Percentiles rank a stretch among this genome's conserved stretches.
phyloP scores from a whole-genome alignment of 2,797 vertebrate species.

The Limosa lapponica region DNA sequence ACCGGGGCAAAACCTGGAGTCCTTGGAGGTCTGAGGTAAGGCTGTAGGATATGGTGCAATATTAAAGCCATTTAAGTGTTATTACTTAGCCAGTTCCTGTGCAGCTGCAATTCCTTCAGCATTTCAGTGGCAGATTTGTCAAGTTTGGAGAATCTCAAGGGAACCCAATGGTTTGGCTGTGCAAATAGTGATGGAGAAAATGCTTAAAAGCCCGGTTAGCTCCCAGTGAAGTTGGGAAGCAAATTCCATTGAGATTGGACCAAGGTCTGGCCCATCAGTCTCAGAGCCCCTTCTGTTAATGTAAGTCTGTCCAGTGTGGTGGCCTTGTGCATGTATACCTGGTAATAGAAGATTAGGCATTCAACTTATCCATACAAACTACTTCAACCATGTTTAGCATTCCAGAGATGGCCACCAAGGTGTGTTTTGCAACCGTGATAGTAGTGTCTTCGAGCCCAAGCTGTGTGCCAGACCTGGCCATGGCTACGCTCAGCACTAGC shows the following conservation, averaged over 20 bases:
- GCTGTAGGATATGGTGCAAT: background rate
- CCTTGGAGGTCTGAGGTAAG: background rate
- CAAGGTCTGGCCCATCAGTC: background rate
- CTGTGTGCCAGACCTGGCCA: background rate
- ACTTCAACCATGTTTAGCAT: background rate
- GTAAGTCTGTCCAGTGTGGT: background rate
- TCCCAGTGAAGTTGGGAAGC: background rate
- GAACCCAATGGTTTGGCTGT: background rate
- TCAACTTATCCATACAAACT: background rate
- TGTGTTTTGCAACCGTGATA: background rate
- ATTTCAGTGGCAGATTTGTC: background rate
- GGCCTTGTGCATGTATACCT: background rate
- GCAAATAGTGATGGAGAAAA: background rate
- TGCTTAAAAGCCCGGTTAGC: background rate
- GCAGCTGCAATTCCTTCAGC: background rate
- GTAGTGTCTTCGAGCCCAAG: background rate
- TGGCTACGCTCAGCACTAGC: rapidly evolving
- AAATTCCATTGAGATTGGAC: background rate
- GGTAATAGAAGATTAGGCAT: background rate
- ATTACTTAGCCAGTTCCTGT: background rate
- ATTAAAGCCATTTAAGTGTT: background rate
- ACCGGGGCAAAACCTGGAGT: background rate
- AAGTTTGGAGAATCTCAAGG: background rate
- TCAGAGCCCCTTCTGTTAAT: background rate
- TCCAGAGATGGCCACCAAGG: background rate